These are phyloP conservation scores for Mactra quadrangularis DNA, from an alignment of 1,140 invertebrate species.

Conservation along the genomic window DNA sequence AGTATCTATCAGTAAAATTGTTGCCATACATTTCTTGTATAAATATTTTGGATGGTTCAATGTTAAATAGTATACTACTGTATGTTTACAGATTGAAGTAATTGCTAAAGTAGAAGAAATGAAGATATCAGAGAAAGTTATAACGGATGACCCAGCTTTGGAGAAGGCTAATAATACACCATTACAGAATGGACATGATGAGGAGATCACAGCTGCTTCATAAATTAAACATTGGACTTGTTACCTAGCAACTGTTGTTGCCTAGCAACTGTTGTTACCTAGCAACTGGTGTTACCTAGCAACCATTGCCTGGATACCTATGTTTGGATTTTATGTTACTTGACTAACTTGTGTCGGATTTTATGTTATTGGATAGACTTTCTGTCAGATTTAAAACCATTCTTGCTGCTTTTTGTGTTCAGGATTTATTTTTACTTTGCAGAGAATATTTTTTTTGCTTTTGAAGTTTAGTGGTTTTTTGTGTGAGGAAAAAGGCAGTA, in stretches of 20 bases:
- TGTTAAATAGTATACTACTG: too few species aligned
- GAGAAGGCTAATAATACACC: constrained; percentile 39
- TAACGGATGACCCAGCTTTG: constrained; percentile 35
- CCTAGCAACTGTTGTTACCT: too few species aligned
- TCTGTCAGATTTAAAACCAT: background rate
- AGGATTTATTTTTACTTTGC: background rate
- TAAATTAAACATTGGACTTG: constrained; percentile 32
- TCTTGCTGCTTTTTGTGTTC: constrained; percentile 44
- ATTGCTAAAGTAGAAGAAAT: constrained; percentile 46
- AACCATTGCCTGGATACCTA: too few species aligned
- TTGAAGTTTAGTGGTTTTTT: constrained; percentile 21
- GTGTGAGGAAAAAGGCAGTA: background rate
- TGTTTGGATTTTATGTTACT: too few species aligned
- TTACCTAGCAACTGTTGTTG: too few species aligned
- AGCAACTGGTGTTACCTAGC: too few species aligned
- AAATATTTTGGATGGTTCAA: too few species aligned
- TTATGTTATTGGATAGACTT: too few species aligned
- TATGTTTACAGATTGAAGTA: constrained; percentile 56
- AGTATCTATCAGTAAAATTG: too few species aligned
- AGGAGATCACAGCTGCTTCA: constrained; percentile 37
- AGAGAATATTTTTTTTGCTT: constrained; percentile 19
- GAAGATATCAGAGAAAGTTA: constrained; percentile 40
- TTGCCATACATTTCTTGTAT: too few species aligned
- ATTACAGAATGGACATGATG: constrained; percentile 40
- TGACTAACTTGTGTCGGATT: too few species aligned